Conservation (phyloP, 2,888 invertebrate genomes). For the Microctonus brassicae region DNA sequence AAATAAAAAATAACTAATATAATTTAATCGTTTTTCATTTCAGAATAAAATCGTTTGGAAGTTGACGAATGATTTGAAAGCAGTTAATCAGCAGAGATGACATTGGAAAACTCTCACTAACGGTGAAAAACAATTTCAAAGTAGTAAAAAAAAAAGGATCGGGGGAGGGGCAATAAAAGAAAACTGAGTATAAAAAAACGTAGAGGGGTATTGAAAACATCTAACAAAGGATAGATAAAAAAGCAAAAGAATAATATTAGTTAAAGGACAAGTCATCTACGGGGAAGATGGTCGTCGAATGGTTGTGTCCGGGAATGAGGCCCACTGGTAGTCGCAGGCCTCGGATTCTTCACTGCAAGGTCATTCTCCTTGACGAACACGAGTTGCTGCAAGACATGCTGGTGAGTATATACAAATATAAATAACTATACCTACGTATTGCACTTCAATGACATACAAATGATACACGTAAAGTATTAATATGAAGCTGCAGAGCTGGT, state of each 20-base stretch:
- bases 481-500: no score
- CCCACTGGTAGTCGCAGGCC: conserved; percentile 73
- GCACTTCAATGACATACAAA: not conserved
- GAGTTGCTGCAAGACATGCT: conserved; percentile 91
- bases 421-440: not conserved
- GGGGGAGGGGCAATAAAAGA: not conserved
- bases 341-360: conserved; percentile 81
- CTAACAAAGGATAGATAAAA: not conserved
- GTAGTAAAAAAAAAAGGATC: not conserved
- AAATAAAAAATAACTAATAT: not conserved
- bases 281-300: conserved; percentile 65
- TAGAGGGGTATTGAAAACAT: not conserved
- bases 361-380: conserved; percentile 90
- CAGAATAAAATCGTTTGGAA: not conserved
- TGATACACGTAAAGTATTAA: not conserved
- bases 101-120: not conserved
- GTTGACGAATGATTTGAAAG: not conserved
- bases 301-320: conserved; percentile 68
- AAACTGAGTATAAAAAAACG: not conserved
- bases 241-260: not conserved
- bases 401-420: conserved; percentile 72
- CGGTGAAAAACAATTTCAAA: not conserved
- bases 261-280: conserved; percentile 31
- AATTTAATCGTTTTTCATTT: not conserved
- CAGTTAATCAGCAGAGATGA: not conserved